Conservation (phyloP, 2,888 invertebrate genomes). For the Drosophila paracracens region DNA sequence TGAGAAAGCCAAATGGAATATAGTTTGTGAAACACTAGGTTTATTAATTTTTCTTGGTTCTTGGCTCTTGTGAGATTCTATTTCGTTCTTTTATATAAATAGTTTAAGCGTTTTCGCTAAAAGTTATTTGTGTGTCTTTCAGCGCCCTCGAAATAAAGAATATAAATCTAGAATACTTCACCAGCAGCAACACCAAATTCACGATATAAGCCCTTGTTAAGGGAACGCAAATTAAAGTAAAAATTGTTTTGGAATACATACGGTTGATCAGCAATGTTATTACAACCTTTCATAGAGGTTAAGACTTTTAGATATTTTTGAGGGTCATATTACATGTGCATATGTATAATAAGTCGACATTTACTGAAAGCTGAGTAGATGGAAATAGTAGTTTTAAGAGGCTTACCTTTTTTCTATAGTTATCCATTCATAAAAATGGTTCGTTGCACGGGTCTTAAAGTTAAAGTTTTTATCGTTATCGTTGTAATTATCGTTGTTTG, state of each 20-base stretch:
- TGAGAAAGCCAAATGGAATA: neutral
- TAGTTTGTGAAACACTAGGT: neutral
- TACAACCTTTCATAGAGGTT: neutral
- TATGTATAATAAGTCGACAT: neutral
- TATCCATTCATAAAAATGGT: slow-evolving; percentile 81
- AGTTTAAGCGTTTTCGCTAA: neutral
- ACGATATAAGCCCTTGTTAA: neutral
- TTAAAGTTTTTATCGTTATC: slow-evolving; percentile 21
- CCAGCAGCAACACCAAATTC: neutral
- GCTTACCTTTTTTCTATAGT: slow-evolving; percentile 84
- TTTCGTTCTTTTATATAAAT: neutral
- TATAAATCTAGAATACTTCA: neutral
- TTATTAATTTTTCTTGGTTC: neutral
- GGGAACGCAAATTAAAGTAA: neutral
- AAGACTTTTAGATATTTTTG: neutral
- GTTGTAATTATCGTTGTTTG: slow-evolving; percentile 18
- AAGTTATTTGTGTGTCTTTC: neutral
- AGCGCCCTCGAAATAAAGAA: neutral
- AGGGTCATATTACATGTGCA: neutral
- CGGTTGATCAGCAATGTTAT: neutral
- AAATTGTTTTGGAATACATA: neutral
- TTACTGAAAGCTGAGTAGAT: neutral
- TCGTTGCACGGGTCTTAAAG: slow-evolving; percentile 35
- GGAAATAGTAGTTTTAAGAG: too few relatives aligned
- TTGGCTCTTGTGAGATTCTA: neutral